These are phyloP conservation scores for Echinometra lucunter DNA, from an alignment of 53 echinoderm and acorn worm genomes.

Conservation along the genomic window DNA sequence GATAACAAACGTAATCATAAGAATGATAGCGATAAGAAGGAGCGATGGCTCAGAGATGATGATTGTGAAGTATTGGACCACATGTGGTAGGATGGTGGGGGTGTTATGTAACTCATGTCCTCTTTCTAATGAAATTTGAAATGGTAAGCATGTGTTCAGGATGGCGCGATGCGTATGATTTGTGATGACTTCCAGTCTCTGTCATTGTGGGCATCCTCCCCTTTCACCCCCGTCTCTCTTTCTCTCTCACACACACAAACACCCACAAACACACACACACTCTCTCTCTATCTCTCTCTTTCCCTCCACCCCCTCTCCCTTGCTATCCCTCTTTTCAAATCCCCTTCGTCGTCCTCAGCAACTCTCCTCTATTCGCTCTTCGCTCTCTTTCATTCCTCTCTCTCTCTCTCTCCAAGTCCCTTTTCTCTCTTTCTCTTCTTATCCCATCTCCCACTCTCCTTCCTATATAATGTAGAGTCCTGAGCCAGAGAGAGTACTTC, in stretches of 20 bases:
- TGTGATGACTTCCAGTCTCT: background rate
- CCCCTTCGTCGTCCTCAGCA: background rate
- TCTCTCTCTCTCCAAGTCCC: background rate
- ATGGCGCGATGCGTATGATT: background rate
- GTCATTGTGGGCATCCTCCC: background rate
- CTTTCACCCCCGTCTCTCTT: background rate
- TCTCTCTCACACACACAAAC: background rate
- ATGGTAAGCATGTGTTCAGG: background rate
- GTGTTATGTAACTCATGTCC: constrained; percentile 21
- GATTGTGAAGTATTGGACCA: background rate
- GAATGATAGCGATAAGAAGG: background rate
- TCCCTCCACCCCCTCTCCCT: background rate
- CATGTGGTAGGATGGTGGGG: background rate
- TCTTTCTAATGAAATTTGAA: background rate
- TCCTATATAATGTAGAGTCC: no score
- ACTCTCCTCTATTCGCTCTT: no score
- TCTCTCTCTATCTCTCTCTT: background rate
- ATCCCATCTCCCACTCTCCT: background rate
- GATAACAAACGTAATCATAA: constrained; percentile 7
- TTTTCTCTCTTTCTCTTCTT: background rate
- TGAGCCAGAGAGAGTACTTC: no score
- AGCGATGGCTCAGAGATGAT: background rate
- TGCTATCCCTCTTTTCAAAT: background rate
- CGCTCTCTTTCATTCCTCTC: background rate
- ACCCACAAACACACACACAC: no score